phyloP scores from a whole-genome alignment of 2,888 invertebrate genomes.

The Lacanobia wlatinum region DNA sequence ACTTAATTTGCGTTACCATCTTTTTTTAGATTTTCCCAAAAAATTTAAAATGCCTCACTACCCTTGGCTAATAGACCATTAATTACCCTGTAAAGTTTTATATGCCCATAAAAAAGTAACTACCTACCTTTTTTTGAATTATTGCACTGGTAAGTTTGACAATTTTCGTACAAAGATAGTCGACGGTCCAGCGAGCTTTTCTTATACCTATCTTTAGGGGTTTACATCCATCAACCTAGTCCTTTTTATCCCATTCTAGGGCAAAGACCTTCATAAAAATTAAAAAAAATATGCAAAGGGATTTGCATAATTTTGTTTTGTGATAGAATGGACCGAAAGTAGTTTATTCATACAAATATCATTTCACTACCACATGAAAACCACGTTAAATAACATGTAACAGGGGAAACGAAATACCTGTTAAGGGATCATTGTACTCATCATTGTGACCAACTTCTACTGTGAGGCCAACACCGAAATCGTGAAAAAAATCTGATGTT shows the following conservation, averaged over 20 bases:
- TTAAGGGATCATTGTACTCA: too few species aligned
- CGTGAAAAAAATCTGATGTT: too few species aligned
- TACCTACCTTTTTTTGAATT: background rate
- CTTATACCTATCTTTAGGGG: background rate
- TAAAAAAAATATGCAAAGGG: too few species aligned
- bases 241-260: background rate
- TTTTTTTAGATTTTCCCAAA: background rate
- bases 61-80: background rate
- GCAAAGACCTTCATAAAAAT: background rate
- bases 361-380: too few species aligned
- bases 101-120: background rate
- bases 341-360: background rate
- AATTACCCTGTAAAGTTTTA: background rate
- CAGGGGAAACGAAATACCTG: too few species aligned
- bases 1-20: background rate
- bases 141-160: background rate
- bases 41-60: background rate
- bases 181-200: background rate
- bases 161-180: background rate
- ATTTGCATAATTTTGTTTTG: background rate
- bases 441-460: too few species aligned
- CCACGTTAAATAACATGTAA: too few species aligned
- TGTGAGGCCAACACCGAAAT: too few species aligned
- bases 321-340: background rate
- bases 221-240: background rate